These are phyloP conservation scores for Manacus vitellinus DNA, from an alignment of 2,113 vertebrate genomes.

Conservation along the genomic window DNA sequence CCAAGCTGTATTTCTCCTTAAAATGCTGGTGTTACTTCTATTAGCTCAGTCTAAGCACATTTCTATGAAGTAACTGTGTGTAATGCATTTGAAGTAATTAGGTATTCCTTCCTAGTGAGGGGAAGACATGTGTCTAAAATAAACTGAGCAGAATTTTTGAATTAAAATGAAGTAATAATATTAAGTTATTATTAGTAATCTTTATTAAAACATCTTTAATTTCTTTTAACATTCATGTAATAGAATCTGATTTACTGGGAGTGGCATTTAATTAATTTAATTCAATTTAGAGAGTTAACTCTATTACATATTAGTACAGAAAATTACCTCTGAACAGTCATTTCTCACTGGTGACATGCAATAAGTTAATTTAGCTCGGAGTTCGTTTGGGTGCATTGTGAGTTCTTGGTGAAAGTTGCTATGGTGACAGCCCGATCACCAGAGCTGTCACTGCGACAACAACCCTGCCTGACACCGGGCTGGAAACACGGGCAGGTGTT, in stretches of 20 bases:
- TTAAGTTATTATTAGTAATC: constrained; percentile 68
- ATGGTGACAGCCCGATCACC: constrained; percentile 74
- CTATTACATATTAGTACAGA: constrained; percentile 65
- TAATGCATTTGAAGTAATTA: neutral
- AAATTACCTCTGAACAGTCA: constrained; percentile 70
- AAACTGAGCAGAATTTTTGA: constrained; percentile 60
- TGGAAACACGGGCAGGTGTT: neutral
- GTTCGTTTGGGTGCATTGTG: constrained; percentile 67
- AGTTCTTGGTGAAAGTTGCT: constrained; percentile 67
- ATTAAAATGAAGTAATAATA: constrained; percentile 69
- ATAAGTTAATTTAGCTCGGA: constrained; percentile 69
- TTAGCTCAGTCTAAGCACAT: neutral
- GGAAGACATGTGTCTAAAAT: constrained; percentile 53
- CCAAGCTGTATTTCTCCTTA: neutral
- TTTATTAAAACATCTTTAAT: constrained; percentile 76
- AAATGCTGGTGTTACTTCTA: neutral
- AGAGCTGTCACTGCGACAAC: constrained; percentile 67
- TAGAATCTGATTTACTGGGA: constrained; percentile 72
- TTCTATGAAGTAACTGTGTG: neutral
- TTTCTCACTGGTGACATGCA: constrained; percentile 73
- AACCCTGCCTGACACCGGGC: neutral
- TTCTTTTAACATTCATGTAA: constrained; percentile 71
- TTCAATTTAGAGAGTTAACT: constrained; percentile 71
- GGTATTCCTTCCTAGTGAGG: constrained; percentile 34
- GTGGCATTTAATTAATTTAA: constrained; percentile 76